Evolutionary conservation across 2,888 invertebrate genomes (phyloP), one percentile per base, ranked within the genome.

Genomic region (Protophormia terraenovae): DNA sequence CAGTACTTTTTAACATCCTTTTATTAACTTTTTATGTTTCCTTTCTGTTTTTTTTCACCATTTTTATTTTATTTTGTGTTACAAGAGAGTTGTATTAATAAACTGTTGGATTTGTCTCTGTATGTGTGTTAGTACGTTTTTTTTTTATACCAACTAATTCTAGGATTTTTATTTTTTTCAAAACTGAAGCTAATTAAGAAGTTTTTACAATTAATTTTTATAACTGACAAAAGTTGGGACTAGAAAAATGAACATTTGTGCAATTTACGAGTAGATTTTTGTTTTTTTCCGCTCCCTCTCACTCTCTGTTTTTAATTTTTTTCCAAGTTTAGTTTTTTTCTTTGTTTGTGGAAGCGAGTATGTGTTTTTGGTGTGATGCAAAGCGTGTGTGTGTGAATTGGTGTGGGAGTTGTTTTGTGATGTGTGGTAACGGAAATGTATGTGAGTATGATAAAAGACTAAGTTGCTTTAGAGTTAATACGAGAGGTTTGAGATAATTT

Each of bases 161-260:
- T 62, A 12, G 12, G 16, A 32, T 50, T 67, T 50, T 50, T 50
- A 4, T 24, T 14, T 24, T 10, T 71, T 45, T 80, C 73, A 29
- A 4, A 55, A 64, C 64, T 64, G 45, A 64, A 76, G 84, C 84
- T 84, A 84, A 84, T 80, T 80, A 80, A 76, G 71, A 76, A 84
- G 75, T 84, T 80, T 79, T 84, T 69, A 71, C 64, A 75, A 75
- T 75, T 69, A 64, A 80, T 80, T 84, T 71, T 80, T 80, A 75
- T 80, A 84, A 80, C 79, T 76, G 75, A 79, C 79, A 84, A 75
- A 84, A 84, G 84, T 84, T 84, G 60, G 50, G 47, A 38, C 73
- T 79, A 75, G 41, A 75, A 71, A 78, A 78, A 35, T 73, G 45
- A 75, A 69, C 67, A 73, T 69, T 83, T 73, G 78, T 73, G 78